A percentile compares a stretch with the other conserved stretches of the same genome.
phyloP scores from a whole-genome alignment of 2,888 invertebrate species.

The Chrysina gloriosa region DNA sequence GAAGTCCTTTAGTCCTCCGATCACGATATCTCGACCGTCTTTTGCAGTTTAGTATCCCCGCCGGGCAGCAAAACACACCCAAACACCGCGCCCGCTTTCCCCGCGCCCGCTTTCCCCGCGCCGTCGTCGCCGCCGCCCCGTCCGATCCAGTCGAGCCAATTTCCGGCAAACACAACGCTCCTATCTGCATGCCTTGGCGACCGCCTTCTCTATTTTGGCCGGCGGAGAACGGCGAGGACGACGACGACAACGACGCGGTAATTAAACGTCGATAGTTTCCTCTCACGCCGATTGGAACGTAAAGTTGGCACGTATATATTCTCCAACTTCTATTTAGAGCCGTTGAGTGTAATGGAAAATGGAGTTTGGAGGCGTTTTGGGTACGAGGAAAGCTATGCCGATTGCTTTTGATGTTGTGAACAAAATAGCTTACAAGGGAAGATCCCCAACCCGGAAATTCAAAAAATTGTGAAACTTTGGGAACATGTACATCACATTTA shows the following conservation, averaged over 20 bases:
- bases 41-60: slow-evolving; percentile 18
- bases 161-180: slow-evolving; percentile 45
- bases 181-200: slow-evolving; percentile 44
- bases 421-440: no score
- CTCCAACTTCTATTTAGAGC: neutral
- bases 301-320: neutral
- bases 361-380: neutral
- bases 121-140: slow-evolving; percentile 35
- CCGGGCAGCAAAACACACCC: slow-evolving; percentile 26
- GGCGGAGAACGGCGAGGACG: neutral
- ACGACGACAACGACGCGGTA: slow-evolving; percentile 2
- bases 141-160: slow-evolving; percentile 44
- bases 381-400: no score
- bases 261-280: slow-evolving; percentile 29
- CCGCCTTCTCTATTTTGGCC: slow-evolving; percentile 26
- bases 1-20: slow-evolving; percentile 14
- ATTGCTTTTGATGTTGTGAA: no score
- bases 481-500: no score
- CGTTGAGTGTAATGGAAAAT: neutral
- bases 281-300: neutral
- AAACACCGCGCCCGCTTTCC: neutral
- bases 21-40: slow-evolving; percentile 12
- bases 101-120: neutral
- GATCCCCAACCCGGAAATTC: no score
- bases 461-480: no score